Evolutionary conservation across 2,113 vertebrate genomes (phyloP), one percentile per base, ranked within the genome.

Genomic region (Pseudorectes ferrugineus): DNA sequence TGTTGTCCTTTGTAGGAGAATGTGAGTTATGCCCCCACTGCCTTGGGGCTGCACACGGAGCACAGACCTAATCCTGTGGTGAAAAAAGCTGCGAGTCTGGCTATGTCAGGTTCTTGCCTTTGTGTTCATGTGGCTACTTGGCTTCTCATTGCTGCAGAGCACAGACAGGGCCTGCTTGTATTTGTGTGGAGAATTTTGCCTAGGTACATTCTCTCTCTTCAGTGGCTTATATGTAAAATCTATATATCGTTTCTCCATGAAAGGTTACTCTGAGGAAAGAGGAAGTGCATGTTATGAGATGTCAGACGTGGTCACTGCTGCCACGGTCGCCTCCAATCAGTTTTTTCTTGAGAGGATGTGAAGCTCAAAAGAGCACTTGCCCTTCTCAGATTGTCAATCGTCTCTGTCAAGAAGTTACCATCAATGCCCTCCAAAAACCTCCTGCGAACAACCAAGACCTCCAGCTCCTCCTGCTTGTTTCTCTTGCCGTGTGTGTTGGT

Each of bases 61-160:
- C 33, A 26, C 17, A 75, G 25, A 52, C 15, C 36, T 59, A 38
- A 31, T 62, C 54, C 12, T 1, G 1, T 49, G 12, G 55, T 65
- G n/a, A 61, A 61, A 76, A 73, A 28, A 42, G 22, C 65, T 40
- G 26, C 0, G 0, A 36, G 31, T 65, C 29, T 75, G 52, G 8
- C 49, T 65, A 5, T 42, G 24, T 20, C 35, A 24, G 21, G 68
- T 49, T 76, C 31, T 82, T 86, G 33, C 15, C 48, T 85, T 78
- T 42, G 8, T 19, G 31, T 20, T 49, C 22, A 3, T 49, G 20
- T 36, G 38, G 18, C 36, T 72, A 1, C 13, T 59, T 89, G 48
- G 29, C 38, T 92, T 72, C 49, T 68, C 0, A 0, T 46, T 38
- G 11, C 25, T 42, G n/a, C 25, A 71, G 38, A 88, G 51, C 65